A percentile compares a stretch with the other conserved stretches of the same genome.
phyloP scores from a whole-genome alignment of 2,797 vertebrate species.

The Ciconia nigra region DNA sequence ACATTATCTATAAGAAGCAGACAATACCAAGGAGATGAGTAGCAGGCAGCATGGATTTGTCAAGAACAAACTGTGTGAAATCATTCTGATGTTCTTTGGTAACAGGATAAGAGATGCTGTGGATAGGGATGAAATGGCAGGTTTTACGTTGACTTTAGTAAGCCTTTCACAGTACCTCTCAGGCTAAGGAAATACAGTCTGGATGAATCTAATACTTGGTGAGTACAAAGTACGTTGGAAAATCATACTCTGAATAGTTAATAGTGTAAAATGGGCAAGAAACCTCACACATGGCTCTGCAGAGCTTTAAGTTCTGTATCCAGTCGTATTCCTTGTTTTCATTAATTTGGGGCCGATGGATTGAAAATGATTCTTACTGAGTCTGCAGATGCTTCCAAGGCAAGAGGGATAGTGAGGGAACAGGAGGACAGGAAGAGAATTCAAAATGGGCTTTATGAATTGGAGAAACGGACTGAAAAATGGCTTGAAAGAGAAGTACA shows the following conservation, averaged over 20 bases:
- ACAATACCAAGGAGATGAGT: not conserved
- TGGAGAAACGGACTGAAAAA: not conserved
- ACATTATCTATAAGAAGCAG: not conserved
- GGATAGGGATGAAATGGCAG: constrained; percentile 14
- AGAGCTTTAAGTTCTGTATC: not conserved
- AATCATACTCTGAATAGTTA: not conserved
- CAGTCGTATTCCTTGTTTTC: not conserved
- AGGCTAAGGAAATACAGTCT: not conserved
- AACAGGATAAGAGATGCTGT: constrained; percentile 14
- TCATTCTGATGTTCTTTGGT: not conserved
- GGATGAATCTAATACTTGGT: not conserved
- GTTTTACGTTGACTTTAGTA: not conserved
- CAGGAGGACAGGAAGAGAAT: not conserved
- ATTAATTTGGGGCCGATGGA: not conserved
- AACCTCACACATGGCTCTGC: not conserved
- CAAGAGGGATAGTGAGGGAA: not conserved
- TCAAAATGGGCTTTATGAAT: not conserved
- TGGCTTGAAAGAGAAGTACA: not conserved
- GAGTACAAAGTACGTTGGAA: not conserved
- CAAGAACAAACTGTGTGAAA: constrained; percentile 11
- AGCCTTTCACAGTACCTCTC: not conserved
- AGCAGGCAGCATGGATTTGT: not conserved
- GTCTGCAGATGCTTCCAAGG: not conserved
- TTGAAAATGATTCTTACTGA: not conserved
- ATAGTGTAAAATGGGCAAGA: not conserved